Conservation (phyloP, 1,140 invertebrate species). For the Diorhabda elongata region DNA sequence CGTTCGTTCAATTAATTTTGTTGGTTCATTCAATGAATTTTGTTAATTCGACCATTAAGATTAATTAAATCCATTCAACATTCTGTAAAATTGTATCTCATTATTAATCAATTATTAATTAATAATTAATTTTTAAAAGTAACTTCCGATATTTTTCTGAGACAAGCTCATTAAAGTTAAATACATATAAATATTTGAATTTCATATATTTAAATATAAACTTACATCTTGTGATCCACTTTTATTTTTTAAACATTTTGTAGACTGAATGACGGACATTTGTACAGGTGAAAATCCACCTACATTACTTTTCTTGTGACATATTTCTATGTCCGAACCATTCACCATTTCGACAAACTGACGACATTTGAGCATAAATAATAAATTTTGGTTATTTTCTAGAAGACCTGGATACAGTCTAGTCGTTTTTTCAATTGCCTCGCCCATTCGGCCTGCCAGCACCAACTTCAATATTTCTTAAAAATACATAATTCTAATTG, state of each 20-base stretch:
- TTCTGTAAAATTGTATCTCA: no score
- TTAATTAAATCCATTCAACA: no score
- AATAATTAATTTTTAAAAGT: no score
- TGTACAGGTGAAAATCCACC: slow-evolving; percentile 49
- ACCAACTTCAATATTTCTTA: slow-evolving; percentile 91
- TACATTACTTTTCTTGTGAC: slow-evolving; percentile 39
- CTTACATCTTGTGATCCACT: slow-evolving; percentile 27
- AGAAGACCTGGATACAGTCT: slow-evolving; percentile 86
- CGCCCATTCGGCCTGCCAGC: slow-evolving; percentile 85
- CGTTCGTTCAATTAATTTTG: no score
- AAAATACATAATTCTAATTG: slow-evolving; percentile 30
- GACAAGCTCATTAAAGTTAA: no score
- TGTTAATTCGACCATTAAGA: no score
- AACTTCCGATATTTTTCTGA: no score
- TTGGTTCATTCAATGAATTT: no score
- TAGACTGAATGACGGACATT: slow-evolving; percentile 71
- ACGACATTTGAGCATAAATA: slow-evolving; percentile 92
- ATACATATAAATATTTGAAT: no score
- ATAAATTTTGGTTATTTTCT: slow-evolving; percentile 82
- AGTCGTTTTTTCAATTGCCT: slow-evolving; percentile 88
- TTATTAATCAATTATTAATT: no score
- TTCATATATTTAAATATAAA: background rate
- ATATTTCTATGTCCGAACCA: slow-evolving; percentile 71
- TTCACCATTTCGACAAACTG: slow-evolving; percentile 97
- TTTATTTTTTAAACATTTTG: slow-evolving; percentile 59